Percentiles rank a stretch among this genome's conserved stretches.
These are phyloP conservation scores for Aethes cnicana DNA, from an alignment of 2,888 invertebrate species.

Conservation along the genomic window DNA sequence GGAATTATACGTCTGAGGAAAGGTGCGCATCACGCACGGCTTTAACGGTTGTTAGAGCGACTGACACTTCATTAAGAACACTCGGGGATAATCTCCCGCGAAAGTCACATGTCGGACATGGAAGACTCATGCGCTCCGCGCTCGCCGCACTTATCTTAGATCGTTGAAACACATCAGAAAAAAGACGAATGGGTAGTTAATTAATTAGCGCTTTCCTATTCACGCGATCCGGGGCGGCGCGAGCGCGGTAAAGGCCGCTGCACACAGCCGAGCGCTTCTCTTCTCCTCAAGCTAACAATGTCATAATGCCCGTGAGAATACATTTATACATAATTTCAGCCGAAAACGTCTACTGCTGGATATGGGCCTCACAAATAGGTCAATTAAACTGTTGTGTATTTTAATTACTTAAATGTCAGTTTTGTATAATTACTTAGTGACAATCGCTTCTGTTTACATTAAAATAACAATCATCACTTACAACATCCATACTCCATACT, in stretches of 20 bases:
- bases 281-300: slow-evolving; percentile 40
- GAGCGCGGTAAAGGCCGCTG: slow-evolving; percentile 52
- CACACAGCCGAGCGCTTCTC: slow-evolving; percentile 56
- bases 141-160: slow-evolving; percentile 40
- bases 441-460: slow-evolving; percentile 18
- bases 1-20: slow-evolving; percentile 35
- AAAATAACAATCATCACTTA: no score
- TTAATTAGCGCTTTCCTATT: slow-evolving; percentile 58
- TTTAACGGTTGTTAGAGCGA: slow-evolving; percentile 28
- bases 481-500: no score
- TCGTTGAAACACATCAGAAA: slow-evolving; percentile 41
- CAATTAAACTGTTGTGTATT: slow-evolving; percentile 17
- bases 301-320: slow-evolving; percentile 17
- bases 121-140: slow-evolving; percentile 34
- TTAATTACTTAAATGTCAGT: slow-evolving; percentile 14
- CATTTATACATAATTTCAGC: slow-evolving; percentile 6
- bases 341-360: no score
- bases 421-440: slow-evolving; percentile 16
- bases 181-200: slow-evolving; percentile 48
- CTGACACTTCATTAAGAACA: slow-evolving; percentile 35
- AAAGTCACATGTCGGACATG: slow-evolving; percentile 38
- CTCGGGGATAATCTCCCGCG: slow-evolving; percentile 35
- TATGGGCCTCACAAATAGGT: no score
- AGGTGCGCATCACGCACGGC: slow-evolving; percentile 36
- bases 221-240: slow-evolving; percentile 46